Evolutionary conservation across 2,797 vertebrate species (phyloP).

Genomic region (Naso thynnoides): DNA sequence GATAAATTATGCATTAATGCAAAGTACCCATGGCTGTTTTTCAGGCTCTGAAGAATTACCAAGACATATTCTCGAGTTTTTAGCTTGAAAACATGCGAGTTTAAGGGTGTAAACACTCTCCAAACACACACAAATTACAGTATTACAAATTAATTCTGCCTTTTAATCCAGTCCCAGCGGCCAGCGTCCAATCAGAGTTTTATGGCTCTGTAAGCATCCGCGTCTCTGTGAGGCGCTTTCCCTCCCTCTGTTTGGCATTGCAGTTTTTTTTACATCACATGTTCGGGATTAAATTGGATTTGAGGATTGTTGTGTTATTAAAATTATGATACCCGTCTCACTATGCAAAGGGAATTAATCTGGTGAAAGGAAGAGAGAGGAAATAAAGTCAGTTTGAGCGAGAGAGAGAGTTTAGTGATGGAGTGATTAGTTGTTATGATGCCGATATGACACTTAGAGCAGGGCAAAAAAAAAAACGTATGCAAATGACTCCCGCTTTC

Average conservation of each 20-base stretch:
- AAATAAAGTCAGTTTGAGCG: conserved; percentile 9
- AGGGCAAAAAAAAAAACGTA: neutral
- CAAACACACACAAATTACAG: conserved; percentile 2
- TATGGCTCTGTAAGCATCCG: neutral
- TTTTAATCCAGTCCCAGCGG: neutral
- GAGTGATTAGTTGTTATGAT: conserved; percentile 26
- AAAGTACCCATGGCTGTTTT: neutral
- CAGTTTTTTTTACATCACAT: neutral
- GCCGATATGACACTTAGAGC: conserved; percentile 15
- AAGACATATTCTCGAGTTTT: neutral
- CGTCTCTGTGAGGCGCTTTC: no score
- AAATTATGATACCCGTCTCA: conserved; percentile 9
- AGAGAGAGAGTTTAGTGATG: neutral
- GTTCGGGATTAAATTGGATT: conserved; percentile 26
- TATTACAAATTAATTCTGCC: conserved; percentile 1
- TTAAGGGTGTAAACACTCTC: neutral
- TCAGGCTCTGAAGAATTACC: neutral
- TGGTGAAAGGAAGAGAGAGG: neutral
- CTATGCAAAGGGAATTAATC: conserved; percentile 1
- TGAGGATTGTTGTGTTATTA: conserved; percentile 12
- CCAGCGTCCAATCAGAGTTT: neutral
- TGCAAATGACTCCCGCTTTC: conserved; percentile 2
- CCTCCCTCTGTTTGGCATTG: neutral
- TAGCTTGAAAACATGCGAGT: neutral
- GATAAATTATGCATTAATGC: neutral